Percentiles rank a stretch among this genome's conserved stretches.
Conservation (phyloP, 2,888 invertebrate species). For the Macaria liturata region DNA sequence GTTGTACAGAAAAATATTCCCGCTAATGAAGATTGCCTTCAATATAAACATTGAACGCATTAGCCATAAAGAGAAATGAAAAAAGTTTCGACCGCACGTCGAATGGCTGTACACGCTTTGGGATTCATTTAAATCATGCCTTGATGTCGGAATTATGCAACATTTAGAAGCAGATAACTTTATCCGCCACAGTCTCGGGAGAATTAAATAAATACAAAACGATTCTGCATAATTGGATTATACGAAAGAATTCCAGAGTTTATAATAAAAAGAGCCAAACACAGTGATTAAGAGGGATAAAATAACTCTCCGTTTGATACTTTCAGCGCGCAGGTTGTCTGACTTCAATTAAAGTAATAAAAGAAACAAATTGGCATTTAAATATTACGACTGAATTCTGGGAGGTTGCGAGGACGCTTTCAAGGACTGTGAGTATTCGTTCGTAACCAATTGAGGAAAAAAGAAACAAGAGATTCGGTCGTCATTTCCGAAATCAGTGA, state of each 20-base stretch:
- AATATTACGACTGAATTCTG: constrained; percentile 19
- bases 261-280: constrained; percentile 9
- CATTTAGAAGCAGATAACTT: constrained; percentile 4
- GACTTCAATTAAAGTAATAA: constrained; percentile 18
- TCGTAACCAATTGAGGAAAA: constrained; percentile 17
- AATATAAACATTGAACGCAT: constrained; percentile 27
- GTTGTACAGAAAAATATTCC: constrained; percentile 26
- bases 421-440: constrained; percentile 22
- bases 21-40: constrained; percentile 39
- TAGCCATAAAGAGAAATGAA: constrained; percentile 19
- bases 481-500: constrained; percentile 56
- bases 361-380: constrained; percentile 17
- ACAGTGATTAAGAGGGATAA: constrained; percentile 11
- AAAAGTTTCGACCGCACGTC: constrained; percentile 9
- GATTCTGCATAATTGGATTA: constrained; percentile 3
- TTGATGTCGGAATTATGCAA: constrained; percentile 7
- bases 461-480: constrained; percentile 38
- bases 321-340: constrained; percentile 14
- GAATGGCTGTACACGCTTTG: constrained; percentile 9
- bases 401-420: constrained; percentile 21
- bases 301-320: constrained; percentile 13
- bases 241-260: not conserved
- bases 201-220: constrained; percentile 1
- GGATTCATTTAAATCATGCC: not conserved
- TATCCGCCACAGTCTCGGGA: not conserved